These are phyloP conservation scores for Drosophila tripunctata DNA, from an alignment of 2,888 invertebrate species.

Conservation along the genomic window DNA sequence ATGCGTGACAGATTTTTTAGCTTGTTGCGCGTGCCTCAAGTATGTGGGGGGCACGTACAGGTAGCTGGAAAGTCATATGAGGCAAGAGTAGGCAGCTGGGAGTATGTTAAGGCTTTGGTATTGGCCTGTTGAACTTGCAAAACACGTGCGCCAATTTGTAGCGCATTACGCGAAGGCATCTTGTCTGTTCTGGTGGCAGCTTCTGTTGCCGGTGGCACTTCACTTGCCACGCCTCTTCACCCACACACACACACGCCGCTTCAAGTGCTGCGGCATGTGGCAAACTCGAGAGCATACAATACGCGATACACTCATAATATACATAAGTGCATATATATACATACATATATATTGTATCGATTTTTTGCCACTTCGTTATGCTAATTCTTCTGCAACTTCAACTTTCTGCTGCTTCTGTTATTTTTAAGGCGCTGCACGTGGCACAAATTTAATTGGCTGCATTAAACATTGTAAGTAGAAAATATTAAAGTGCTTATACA, in stretches of 20 bases:
- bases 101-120: neutral
- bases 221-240: conserved; percentile 2
- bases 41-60: conserved; percentile 3
- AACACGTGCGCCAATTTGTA: conserved; percentile 66
- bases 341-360: conserved; percentile 49
- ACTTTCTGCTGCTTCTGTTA: neutral
- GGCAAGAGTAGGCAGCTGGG: neutral
- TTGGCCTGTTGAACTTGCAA: conserved; percentile 18
- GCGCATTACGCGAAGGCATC: conserved; percentile 47
- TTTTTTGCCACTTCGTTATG: conserved; percentile 66
- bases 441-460: conserved; percentile 52
- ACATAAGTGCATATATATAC: conserved; percentile 2
- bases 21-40: conserved; percentile 41
- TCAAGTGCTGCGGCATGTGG: conserved; percentile 61
- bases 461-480: neutral
- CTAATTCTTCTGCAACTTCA: conserved; percentile 39
- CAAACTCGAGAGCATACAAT: conserved; percentile 35
- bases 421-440: conserved; percentile 1
- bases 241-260: neutral
- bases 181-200: conserved; percentile 21
- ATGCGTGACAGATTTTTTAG: conserved; percentile 41
- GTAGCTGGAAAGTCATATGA: conserved; percentile 6
- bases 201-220: conserved; percentile 55
- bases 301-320: too few relatives aligned
- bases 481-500: neutral